Evolutionary conservation across 2,888 invertebrate species (phyloP).

Genomic region (Dichetophora obliterata): DNA sequence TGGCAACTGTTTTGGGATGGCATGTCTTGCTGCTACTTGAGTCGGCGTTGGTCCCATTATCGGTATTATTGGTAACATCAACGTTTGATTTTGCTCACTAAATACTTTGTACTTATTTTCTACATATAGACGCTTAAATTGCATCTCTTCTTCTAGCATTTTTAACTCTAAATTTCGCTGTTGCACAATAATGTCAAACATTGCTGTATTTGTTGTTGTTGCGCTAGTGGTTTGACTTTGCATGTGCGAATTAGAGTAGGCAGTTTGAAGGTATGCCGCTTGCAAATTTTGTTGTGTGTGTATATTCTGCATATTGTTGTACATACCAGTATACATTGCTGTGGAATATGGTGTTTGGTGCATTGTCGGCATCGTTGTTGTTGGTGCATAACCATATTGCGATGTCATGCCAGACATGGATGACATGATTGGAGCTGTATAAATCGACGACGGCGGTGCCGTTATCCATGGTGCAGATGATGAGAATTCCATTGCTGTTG

Average conservation of each 20-base stretch:
- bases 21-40: slow-evolving; percentile 23
- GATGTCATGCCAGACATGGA: too few species aligned
- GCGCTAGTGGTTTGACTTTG: not conserved
- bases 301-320: not conserved
- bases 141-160: not conserved
- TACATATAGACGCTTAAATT: not conserved
- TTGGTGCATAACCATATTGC: too few species aligned
- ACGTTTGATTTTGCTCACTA: not conserved
- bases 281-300: not conserved
- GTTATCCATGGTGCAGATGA: too few species aligned
- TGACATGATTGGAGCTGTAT: too few species aligned
- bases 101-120: not conserved
- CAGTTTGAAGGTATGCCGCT: not conserved
- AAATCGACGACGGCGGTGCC: too few species aligned
- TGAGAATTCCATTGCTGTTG: too few species aligned
- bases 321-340: not conserved
- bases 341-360: not conserved
- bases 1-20: slow-evolving; percentile 27
- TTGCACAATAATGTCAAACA: not conserved
- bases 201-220: not conserved
- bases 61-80: not conserved
- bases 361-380: too few species aligned
- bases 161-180: not conserved
- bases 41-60: slow-evolving; percentile 7
- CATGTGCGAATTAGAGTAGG: not conserved